Evolutionary conservation across 2,888 invertebrate genomes (phyloP).

Genomic region (Coronaproctus castanopsis): DNA sequence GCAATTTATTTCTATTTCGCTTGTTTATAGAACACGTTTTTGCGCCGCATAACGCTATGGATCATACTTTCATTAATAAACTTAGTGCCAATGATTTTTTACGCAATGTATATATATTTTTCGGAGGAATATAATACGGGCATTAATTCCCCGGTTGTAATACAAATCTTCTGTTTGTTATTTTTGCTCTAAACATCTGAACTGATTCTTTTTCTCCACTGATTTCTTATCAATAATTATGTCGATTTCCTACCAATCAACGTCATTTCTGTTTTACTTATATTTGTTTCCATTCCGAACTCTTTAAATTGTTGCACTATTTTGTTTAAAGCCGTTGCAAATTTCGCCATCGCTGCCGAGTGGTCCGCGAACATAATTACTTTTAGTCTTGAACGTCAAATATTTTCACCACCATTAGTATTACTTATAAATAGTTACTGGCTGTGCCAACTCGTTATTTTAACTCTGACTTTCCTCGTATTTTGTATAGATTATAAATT

Average conservation of each 20-base stretch:
- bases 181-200: neutral
- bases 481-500: no score
- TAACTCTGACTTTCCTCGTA: no score
- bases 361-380: neutral
- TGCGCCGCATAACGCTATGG: neutral
- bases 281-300: neutral
- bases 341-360: neutral
- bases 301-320: neutral
- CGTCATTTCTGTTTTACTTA: neutral
- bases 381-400: neutral
- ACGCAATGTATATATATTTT: neutral
- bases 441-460: no score
- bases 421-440: no score
- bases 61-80: neutral
- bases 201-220: neutral
- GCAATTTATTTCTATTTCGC: neutral
- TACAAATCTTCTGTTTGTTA: neutral
- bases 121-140: neutral
- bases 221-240: neutral
- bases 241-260: neutral
- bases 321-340: neutral
- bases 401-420: neutral
- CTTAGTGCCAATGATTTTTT: neutral
- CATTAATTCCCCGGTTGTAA: neutral
- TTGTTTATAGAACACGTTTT: neutral